Base-by-base conservation (phyloP, 2,113 vertebrate genomes). In the Ptyas mucosa region DNA sequence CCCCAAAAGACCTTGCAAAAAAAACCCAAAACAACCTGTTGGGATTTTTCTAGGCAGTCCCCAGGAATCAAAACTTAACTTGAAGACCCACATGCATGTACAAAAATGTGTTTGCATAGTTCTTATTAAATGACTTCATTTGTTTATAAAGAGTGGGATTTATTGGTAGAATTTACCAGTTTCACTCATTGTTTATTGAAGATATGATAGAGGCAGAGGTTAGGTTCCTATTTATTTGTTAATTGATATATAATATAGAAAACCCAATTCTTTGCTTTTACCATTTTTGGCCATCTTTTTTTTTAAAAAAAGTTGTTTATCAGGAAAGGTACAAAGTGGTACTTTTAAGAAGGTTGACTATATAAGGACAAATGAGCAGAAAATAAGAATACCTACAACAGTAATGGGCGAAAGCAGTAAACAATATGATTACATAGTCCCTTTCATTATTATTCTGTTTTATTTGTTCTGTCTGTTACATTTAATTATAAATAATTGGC, bases 51-150 rank as follows among this genome's bases (percentile, higher is more conserved):
- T 8, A n/a, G 26, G 10, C 61, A 64, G 26, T 29, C 8, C 3
- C n/a, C n/a, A 75, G 14, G 5, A 75, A 15, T 75, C 69, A 75
- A 75, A 75, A 18, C n/a, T 34, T 34, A 34, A 75, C 69, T 75
- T 18, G n/a, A 75, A 75, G n/a, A 12, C n/a, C 34, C 14, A 64
- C 26, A 64, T 64, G 26, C 14, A 75, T 34, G n/a, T 34, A 34
- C 14, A 34, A 75, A 97, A 92, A 97, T 94, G 95, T 96, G 93
- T 96, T 96, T 97, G 97, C 97, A 93, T 95, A 96, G 96, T 97
- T 97, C 97, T 98, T 98, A 97, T 96, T 97, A 97, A 98, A 97
- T 97, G 97, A 97, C 96, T 97, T 96, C 95, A 96, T 97, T 97
- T 97, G 97, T 95, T 94, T 97, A 64, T 87, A 95, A 94, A 95